Evolutionary conservation across 2,888 invertebrate genomes (phyloP).

Genomic region (Ferrisia virgata): DNA sequence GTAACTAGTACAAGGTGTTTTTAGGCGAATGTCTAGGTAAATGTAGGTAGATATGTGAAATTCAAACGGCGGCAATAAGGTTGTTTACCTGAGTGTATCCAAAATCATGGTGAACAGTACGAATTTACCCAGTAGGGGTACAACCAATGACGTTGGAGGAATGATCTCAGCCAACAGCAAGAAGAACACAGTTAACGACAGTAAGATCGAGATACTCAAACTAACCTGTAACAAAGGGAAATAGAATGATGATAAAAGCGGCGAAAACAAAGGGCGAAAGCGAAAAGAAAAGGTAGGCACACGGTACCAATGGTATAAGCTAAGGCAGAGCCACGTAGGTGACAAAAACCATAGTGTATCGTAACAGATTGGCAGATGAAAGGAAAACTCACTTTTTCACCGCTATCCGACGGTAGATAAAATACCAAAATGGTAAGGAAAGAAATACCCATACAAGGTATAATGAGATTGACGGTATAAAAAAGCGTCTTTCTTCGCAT

Average conservation of each 20-base stretch:
- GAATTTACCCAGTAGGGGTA: conserved; percentile 89
- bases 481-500: conserved; percentile 93
- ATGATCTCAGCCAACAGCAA: conserved; percentile 83
- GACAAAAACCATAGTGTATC: too few species aligned
- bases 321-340: not conserved
- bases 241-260: not conserved
- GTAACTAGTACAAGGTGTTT: too few species aligned
- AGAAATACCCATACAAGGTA: conserved; percentile 95
- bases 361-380: not conserved
- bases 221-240: conserved; percentile 64
- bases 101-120: conserved; percentile 95
- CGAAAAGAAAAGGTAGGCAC: too few species aligned
- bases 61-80: not conserved
- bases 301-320: too few species aligned
- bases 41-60: not conserved
- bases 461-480: conserved; percentile 94
- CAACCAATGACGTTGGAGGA: conserved; percentile 88
- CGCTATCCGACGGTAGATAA: conserved; percentile 95
- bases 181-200: conserved; percentile 95
- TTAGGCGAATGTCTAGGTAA: not conserved
- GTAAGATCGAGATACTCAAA: conserved; percentile 89
- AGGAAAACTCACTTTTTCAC: conserved; percentile 79
- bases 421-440: conserved; percentile 95
- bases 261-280: too few species aligned
- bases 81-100: conserved; percentile 79